Percentiles rank a stretch among this genome's conserved stretches.
Evolutionary conservation across 2,888 invertebrate genomes (phyloP).

Genomic region (Iphiclides podalirius): DNA sequence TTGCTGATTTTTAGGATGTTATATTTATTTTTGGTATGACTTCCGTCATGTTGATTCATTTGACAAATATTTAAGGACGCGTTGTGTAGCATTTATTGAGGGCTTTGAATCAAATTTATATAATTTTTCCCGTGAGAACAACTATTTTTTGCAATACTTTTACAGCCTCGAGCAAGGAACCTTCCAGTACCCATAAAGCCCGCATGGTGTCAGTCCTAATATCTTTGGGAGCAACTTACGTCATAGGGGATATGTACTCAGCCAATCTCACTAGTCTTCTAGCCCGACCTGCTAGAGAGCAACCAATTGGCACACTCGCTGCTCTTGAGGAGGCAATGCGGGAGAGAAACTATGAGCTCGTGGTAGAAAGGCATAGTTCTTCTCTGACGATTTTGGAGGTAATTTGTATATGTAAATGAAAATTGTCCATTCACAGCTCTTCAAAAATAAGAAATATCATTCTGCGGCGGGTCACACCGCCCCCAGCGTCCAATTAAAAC

Average conservation of each 20-base stretch:
- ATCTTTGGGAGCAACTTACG: conserved; percentile 88
- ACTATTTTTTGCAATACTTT: too few relatives aligned
- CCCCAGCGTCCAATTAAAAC: too few relatives aligned
- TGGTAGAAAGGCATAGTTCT: conserved; percentile 87
- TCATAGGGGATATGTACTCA: conserved; percentile 88
- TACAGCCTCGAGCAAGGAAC: conserved; percentile 78
- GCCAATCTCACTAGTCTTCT: conserved; percentile 88
- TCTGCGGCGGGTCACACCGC: too few relatives aligned
- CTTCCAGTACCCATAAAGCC: conserved; percentile 83
- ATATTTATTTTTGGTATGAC: too few relatives aligned
- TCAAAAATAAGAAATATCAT: too few relatives aligned
- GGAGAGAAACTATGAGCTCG: conserved; percentile 81
- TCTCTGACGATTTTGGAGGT: conserved; percentile 85
- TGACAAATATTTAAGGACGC: too few relatives aligned
- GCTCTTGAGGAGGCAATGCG: conserved; percentile 84
- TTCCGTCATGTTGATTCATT: too few relatives aligned
- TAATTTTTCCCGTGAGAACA: too few relatives aligned
- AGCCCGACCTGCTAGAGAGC: conserved; percentile 85
- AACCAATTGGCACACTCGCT: conserved; percentile 83
- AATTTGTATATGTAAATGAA: conserved; percentile 22
- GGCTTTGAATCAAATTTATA: too few relatives aligned
- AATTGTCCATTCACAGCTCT: too few relatives aligned
- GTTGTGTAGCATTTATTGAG: too few relatives aligned
- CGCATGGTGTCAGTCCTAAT: conserved; percentile 85
- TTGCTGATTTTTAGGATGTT: too few relatives aligned